phyloP scores from a whole-genome alignment of 2,113 vertebrate species.

The Antidorcas marsupialis region DNA sequence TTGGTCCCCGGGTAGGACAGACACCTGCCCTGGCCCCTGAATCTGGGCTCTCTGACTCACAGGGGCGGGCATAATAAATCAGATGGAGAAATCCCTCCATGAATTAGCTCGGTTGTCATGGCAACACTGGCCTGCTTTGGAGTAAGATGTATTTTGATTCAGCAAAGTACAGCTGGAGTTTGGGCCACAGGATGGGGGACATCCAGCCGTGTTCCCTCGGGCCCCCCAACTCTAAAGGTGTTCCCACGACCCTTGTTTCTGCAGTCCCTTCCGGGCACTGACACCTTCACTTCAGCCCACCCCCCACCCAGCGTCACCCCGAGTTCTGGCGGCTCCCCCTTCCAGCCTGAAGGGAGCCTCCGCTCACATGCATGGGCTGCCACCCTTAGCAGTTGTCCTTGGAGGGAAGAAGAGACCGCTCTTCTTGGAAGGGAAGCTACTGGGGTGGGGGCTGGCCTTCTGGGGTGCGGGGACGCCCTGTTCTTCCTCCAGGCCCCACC shows the following conservation, averaged over 20 bases:
- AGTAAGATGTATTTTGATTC: conserved; percentile 75
- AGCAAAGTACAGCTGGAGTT: conserved; percentile 71
- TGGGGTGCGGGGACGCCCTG: not conserved
- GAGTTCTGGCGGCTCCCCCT: not conserved
- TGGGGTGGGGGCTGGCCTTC: not conserved
- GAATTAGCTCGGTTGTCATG: conserved; percentile 69
- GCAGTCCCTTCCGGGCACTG: not conserved
- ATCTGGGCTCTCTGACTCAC: conserved; percentile 60
- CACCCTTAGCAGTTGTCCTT: not conserved
- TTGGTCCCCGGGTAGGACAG: not conserved
- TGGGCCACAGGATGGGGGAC: conserved; percentile 13
- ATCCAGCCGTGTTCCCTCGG: not conserved
- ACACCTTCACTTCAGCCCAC: not conserved
- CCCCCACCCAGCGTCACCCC: too few species aligned
- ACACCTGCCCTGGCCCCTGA: conserved; percentile 21
- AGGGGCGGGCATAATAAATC: conserved; percentile 60
- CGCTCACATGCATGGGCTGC: fast-evolving
- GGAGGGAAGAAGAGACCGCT: not conserved
- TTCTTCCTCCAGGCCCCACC: not conserved
- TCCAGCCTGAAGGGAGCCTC: not conserved
- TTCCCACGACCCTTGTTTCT: not conserved
- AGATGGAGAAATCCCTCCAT: conserved; percentile 71
- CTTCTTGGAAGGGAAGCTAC: not conserved
- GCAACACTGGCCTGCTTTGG: conserved; percentile 73
- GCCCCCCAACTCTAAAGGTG: not conserved